phyloP scores from a whole-genome alignment of 64 coral and sea anemone genomes.

The Dendronephthya gigantea region DNA sequence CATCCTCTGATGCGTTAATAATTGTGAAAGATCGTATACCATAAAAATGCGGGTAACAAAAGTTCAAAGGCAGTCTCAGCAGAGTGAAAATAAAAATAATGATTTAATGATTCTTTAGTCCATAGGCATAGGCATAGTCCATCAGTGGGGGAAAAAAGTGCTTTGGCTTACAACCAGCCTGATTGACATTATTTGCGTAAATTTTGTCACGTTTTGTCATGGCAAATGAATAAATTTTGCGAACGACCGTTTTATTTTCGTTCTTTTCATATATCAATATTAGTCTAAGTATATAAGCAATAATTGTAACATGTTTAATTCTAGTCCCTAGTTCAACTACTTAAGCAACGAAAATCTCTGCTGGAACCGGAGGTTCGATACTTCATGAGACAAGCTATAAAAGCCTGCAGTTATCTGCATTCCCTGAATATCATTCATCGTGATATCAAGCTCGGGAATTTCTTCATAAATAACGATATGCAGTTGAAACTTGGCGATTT shows the following conservation, averaged over 20 bases:
- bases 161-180: no score
- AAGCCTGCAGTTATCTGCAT: slow-evolving; percentile 86
- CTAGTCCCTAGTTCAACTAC: slow-evolving; percentile 78
- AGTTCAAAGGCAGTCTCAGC: no score
- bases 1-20: background rate
- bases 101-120: no score
- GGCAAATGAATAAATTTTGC: no score
- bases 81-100: no score
- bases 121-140: no score
- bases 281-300: no score
- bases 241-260: no score
- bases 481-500: slow-evolving; percentile 93
- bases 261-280: no score
- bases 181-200: no score
- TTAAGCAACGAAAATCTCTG: slow-evolving; percentile 71
- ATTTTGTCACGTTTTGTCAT: no score
- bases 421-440: slow-evolving; percentile 83
- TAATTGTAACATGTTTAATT: background rate
- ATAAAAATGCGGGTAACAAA: background rate
- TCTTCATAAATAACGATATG: slow-evolving; percentile 91
- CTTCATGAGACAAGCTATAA: slow-evolving; percentile 83
- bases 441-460: slow-evolving; percentile 94
- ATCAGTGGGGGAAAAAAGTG: no score
- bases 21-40: background rate
- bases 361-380: slow-evolving; percentile 93